Evolutionary conservation across 2,888 invertebrate genomes (phyloP).

Genomic region (Eupithecia subumbrata): DNA sequence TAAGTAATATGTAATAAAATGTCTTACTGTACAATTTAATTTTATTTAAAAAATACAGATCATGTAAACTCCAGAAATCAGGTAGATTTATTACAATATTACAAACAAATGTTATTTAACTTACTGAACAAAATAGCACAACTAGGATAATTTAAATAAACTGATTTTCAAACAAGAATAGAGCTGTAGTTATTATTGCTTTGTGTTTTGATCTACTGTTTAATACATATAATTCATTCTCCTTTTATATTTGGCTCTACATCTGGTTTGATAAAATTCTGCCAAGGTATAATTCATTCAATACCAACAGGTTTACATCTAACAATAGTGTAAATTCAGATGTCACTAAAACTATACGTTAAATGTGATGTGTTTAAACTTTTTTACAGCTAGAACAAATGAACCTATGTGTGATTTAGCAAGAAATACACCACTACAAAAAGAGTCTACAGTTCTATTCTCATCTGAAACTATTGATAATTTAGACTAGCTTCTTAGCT

Average conservation of each 20-base stretch:
- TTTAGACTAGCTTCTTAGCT: conserved; percentile 98
- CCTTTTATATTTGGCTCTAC: too few relatives aligned
- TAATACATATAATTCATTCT: not conserved
- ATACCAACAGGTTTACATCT: not conserved
- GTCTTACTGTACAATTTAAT: conserved; percentile 49
- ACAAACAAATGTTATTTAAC: conserved; percentile 42
- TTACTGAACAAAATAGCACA: conserved; percentile 45
- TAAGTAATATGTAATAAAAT: conserved; percentile 43
- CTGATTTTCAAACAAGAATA: conserved; percentile 17
- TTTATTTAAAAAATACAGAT: conserved; percentile 73
- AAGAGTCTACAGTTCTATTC: conserved; percentile 11
- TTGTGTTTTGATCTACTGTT: not conserved
- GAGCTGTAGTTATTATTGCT: not conserved
- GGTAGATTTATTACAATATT: conserved; percentile 32
- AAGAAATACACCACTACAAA: not conserved
- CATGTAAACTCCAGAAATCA: conserved; percentile 57
- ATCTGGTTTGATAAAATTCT: too few relatives aligned
- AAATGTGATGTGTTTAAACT: not conserved
- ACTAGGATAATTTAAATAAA: conserved; percentile 23
- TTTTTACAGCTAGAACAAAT: not conserved
- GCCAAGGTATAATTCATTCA: not conserved
- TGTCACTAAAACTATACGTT: not conserved
- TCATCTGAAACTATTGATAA: conserved; percentile 17
- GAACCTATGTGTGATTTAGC: not conserved
- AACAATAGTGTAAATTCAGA: not conserved